phyloP scores from a whole-genome alignment of 2,797 vertebrate genomes.

The Siniperca obscura region DNA sequence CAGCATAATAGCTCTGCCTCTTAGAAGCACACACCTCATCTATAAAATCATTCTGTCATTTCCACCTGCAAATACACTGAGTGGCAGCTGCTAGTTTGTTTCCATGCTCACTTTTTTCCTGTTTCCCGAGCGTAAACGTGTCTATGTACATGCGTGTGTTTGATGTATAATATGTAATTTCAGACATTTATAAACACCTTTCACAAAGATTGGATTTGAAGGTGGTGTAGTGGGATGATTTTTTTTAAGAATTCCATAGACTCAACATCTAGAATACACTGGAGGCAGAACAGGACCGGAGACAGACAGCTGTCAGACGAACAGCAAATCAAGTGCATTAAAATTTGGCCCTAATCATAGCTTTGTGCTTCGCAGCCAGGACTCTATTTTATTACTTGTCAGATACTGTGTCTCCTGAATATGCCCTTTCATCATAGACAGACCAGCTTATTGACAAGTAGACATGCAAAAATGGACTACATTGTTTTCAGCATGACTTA shows the following conservation, averaged over 20 bases:
- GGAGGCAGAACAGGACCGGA: slow-evolving; percentile 14
- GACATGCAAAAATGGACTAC: background rate
- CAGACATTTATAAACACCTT: slow-evolving; percentile 45
- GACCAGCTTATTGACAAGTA: background rate
- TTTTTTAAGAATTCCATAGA: slow-evolving; percentile 27
- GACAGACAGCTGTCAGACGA: slow-evolving; percentile 61
- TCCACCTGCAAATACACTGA: slow-evolving; percentile 28
- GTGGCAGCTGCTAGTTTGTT: slow-evolving; percentile 45
- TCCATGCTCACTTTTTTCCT: slow-evolving; percentile 3
- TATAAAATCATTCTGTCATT: slow-evolving; percentile 40
- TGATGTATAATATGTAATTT: slow-evolving; percentile 43
- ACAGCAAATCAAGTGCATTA: slow-evolving; percentile 55
- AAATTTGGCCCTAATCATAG: slow-evolving; percentile 56
- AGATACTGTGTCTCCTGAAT: slow-evolving; percentile 28
- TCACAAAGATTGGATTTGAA: slow-evolving; percentile 53
- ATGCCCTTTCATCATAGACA: slow-evolving; percentile 14
- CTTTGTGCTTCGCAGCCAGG: slow-evolving; percentile 26
- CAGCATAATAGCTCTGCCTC: slow-evolving; percentile 27
- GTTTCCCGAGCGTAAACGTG: slow-evolving; percentile 13
- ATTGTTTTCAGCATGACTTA: background rate
- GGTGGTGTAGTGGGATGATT: slow-evolving; percentile 27
- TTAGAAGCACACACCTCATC: slow-evolving; percentile 35
- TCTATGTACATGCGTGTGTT: background rate
- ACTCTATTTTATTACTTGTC: slow-evolving; percentile 59
- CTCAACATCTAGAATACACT: slow-evolving; percentile 20